Evolutionary conservation across 2,113 vertebrate genomes (phyloP).

Genomic region (Toxostoma redivivum): DNA sequence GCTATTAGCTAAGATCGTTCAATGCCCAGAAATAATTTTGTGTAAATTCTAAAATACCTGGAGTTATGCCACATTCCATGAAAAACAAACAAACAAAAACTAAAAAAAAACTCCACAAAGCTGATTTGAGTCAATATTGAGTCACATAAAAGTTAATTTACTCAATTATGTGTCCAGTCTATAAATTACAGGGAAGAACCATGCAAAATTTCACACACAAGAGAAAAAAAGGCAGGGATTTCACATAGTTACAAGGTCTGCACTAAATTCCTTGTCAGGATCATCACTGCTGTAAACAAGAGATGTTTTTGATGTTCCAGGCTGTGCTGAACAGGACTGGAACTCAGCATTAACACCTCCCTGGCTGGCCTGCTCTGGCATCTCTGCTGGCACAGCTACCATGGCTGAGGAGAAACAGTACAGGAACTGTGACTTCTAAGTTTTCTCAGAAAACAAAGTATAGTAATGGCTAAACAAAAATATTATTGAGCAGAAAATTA

Average conservation of each 20-base stretch:
- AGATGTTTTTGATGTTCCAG: background rate
- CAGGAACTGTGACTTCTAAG: background rate
- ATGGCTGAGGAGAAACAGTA: background rate
- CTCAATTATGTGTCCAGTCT: background rate
- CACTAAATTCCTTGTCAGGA: background rate
- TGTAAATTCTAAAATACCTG: background rate
- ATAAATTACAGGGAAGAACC: background rate
- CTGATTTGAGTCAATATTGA: background rate
- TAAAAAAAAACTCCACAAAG: background rate
- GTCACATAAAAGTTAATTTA: background rate
- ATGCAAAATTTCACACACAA: background rate
- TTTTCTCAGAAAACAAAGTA: background rate
- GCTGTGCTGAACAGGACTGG: background rate
- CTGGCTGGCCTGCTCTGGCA: background rate
- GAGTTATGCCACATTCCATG: background rate
- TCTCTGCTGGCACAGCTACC: background rate
- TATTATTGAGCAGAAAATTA: background rate
- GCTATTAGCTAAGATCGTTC: background rate
- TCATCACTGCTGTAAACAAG: background rate
- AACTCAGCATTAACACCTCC: background rate
- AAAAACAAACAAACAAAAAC: background rate
- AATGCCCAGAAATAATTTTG: background rate
- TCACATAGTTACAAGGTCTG: background rate
- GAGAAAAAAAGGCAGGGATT: background rate
- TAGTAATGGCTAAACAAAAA: background rate